Evolutionary conservation across 2,888 invertebrate genomes (phyloP).

Genomic region (Agriopis marginaria): DNA sequence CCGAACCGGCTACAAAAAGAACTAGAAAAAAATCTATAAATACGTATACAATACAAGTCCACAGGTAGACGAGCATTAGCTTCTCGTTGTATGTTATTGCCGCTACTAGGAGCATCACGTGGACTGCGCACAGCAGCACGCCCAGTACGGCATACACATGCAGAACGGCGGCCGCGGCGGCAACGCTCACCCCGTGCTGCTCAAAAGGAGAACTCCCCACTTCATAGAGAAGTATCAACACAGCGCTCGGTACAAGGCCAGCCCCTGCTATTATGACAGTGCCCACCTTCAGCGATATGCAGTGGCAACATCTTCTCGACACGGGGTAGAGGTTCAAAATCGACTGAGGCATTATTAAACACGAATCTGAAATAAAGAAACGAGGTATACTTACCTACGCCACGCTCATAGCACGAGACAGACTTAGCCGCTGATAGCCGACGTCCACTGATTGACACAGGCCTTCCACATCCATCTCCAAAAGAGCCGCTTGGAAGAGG

Average conservation of each 20-base stretch:
- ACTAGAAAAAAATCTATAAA: constrained; percentile 53
- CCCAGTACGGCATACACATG: constrained; percentile 58
- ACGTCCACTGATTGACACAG: too few species aligned
- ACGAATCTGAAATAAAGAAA: constrained; percentile 2
- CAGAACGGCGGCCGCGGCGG: constrained; percentile 45
- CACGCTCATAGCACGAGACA: too few species aligned
- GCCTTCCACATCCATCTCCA: too few species aligned
- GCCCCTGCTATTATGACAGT: constrained; percentile 58
- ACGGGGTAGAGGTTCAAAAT: constrained; percentile 48
- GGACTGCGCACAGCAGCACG: constrained; percentile 53
- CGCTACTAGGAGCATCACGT: constrained; percentile 58
- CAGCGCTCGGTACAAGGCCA: constrained; percentile 55
- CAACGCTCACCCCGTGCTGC: constrained; percentile 41
- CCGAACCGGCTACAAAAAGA: constrained; percentile 44
- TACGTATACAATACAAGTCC: constrained; percentile 58
- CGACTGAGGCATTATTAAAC: not conserved
- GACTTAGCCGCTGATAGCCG: too few species aligned
- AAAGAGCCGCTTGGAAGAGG: too few species aligned
- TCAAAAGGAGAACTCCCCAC: constrained; percentile 47
- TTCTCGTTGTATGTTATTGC: constrained; percentile 60
- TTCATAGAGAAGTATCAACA: constrained; percentile 51
- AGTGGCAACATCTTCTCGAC: constrained; percentile 57
- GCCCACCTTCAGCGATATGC: constrained; percentile 59
- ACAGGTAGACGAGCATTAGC: constrained; percentile 62
- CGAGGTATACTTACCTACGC: too few species aligned